Percentiles rank a stretch among this genome's conserved stretches.
Evolutionary conservation across 1,140 invertebrate species (phyloP).

Genomic region (Pentalonia nigronervosa): DNA sequence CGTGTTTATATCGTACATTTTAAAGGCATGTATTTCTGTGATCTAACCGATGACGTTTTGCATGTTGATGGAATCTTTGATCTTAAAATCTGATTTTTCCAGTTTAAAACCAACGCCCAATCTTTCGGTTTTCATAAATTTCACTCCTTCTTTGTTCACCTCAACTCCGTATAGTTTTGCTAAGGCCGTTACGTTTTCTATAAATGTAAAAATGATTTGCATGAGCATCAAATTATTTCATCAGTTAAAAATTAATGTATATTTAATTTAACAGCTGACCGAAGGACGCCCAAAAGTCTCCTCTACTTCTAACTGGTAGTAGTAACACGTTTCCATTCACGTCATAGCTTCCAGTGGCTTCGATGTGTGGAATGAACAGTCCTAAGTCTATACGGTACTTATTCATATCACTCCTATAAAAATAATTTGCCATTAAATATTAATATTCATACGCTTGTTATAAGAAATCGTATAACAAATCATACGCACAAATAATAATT

Average conservation of each 20-base stretch:
- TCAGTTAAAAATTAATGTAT: neutral
- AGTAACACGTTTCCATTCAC: slow-evolving; percentile 77
- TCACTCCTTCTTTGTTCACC: slow-evolving; percentile 68
- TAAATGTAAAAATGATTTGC: slow-evolving; percentile 61
- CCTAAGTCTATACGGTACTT: slow-evolving; percentile 73
- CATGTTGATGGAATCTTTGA: slow-evolving; percentile 75
- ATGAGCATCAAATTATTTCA: neutral
- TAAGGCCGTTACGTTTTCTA: slow-evolving; percentile 75
- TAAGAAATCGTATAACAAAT: neutral
- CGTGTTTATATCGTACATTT: neutral
- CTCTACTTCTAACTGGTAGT: slow-evolving; percentile 77
- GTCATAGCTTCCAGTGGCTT: slow-evolving; percentile 76
- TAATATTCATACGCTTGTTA: neutral
- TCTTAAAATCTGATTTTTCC: slow-evolving; percentile 73
- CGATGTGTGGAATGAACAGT: slow-evolving; percentile 70
- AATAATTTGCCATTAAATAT: neutral
- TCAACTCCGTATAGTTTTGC: slow-evolving; percentile 76
- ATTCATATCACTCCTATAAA: slow-evolving; percentile 70
- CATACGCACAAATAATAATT: neutral
- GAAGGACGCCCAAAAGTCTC: slow-evolving; percentile 80
- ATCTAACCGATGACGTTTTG: slow-evolving; percentile 75
- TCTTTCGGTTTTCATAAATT: slow-evolving; percentile 74
- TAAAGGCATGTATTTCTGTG: slow-evolving; percentile 49
- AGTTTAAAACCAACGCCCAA: slow-evolving; percentile 76
- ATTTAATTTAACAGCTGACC: slow-evolving; percentile 66